These are phyloP conservation scores for Rutpela maculata DNA, from an alignment of 2,888 invertebrate genomes.

Conservation along the genomic window DNA sequence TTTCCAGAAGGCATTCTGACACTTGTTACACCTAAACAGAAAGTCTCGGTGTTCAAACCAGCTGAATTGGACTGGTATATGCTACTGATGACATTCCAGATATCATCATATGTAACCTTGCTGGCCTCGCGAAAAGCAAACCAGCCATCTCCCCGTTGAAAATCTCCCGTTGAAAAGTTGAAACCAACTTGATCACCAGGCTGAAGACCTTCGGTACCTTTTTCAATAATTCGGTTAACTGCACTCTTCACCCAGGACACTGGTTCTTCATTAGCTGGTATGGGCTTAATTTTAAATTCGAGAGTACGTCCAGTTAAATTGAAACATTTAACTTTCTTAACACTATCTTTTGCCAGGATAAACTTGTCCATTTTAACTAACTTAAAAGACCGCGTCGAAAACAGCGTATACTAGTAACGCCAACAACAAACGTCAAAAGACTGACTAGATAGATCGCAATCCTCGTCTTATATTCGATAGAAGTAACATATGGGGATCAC, in stretches of 20 bases:
- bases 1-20: conserved; percentile 26
- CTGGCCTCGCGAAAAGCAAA: conserved; percentile 9
- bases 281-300: conserved; percentile 30
- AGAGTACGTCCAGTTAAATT: conserved; percentile 26
- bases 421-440: too few species aligned
- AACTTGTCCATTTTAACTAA: conserved; percentile 28
- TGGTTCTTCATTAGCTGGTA: conserved; percentile 20
- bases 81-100: conserved; percentile 27
- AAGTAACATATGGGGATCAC: too few species aligned
- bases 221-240: neutral
- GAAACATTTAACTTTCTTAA: conserved; percentile 25
- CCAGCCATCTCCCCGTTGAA: conserved; percentile 30
- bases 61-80: conserved; percentile 34
- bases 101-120: conserved; percentile 15
- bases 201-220: neutral
- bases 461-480: too few species aligned
- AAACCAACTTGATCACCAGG: conserved; percentile 24
- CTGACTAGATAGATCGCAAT: too few species aligned
- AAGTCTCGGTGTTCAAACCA: conserved; percentile 13
- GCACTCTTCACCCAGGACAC: neutral
- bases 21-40: too few species aligned
- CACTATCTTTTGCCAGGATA: conserved; percentile 28
- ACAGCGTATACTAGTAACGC: too few species aligned
- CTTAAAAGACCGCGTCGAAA: too few species aligned
- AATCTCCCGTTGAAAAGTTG: conserved; percentile 25